A percentile compares a stretch with the other conserved stretches of the same genome.
Evolutionary conservation across 2,113 vertebrate genomes (phyloP).

Genomic region (Semnornis frantzii): DNA sequence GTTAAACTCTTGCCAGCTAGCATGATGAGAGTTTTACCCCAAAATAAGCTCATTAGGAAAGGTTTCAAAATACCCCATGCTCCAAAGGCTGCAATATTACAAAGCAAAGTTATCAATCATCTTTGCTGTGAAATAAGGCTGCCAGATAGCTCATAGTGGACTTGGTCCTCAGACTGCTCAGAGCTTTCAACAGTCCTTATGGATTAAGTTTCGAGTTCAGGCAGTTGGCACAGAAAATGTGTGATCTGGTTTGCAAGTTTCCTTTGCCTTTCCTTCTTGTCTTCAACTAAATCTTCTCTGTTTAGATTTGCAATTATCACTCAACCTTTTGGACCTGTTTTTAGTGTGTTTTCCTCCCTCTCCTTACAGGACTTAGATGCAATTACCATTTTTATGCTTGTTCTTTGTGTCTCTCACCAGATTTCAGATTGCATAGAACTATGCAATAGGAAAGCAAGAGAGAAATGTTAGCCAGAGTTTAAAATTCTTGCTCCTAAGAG

Average conservation of each 20-base stretch:
- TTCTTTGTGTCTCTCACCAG: rapidly evolving
- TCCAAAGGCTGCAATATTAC: background rate
- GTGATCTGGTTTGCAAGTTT: background rate
- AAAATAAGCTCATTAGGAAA: background rate
- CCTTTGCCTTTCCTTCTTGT: background rate
- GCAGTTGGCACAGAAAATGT: background rate
- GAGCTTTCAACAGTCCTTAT: background rate
- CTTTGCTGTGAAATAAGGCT: background rate
- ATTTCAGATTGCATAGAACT: background rate
- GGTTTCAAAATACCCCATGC: background rate
- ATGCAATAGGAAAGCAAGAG: background rate
- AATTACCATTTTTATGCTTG: background rate
- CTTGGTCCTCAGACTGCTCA: background rate
- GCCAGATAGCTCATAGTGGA: background rate
- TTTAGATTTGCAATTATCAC: background rate
- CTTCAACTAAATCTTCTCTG: background rate
- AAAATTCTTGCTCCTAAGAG: rapidly evolving
- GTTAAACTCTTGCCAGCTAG: background rate
- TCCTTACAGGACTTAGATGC: background rate
- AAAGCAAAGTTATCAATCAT: slow-evolving; percentile 22
- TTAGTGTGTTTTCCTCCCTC: rapidly evolving
- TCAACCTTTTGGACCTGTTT: background rate
- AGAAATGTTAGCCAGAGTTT: background rate
- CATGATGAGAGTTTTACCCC: background rate
- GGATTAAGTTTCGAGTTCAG: background rate